These are phyloP conservation scores for Phytoseiulus persimilis DNA, from an alignment of 2,888 invertebrate species.

Conservation along the genomic window DNA sequence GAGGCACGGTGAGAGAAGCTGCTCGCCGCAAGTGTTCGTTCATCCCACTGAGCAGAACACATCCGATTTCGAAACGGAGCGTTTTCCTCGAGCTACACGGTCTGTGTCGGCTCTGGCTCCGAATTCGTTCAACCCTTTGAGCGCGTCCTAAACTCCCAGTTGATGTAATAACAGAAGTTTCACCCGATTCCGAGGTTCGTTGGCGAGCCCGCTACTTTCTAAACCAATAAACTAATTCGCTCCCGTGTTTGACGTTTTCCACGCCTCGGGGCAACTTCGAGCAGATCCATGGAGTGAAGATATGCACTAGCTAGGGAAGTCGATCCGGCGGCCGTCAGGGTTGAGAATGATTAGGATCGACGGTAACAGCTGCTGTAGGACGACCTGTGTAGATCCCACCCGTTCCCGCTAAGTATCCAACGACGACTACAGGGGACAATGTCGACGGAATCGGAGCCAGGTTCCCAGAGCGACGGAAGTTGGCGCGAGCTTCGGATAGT, in stretches of 20 bases:
- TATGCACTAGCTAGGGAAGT: background rate
- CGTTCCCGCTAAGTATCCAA: too few species aligned
- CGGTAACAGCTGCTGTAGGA: background rate
- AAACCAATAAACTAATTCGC: background rate
- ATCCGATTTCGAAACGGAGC: background rate
- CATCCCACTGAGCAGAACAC: background rate
- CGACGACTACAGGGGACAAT: too few species aligned
- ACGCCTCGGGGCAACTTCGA: background rate
- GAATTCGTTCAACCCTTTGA: background rate
- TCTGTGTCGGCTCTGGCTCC: background rate
- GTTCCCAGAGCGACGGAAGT: too few species aligned
- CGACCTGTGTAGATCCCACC: too few species aligned
- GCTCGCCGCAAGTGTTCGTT: background rate
- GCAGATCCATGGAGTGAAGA: background rate
- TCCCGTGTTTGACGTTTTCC: background rate
- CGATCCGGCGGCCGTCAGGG: background rate
- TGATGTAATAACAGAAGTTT: background rate
- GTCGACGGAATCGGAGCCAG: too few species aligned
- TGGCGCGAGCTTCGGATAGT: too few species aligned
- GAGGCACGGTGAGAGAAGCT: too few species aligned
- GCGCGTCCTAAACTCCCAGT: background rate
- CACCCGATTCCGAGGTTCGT: background rate
- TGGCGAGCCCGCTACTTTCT: background rate
- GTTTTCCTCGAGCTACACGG: background rate
- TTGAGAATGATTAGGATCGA: background rate